phyloP scores from a whole-genome alignment of 2,888 invertebrate species.

The Yponomeuta sedellus region DNA sequence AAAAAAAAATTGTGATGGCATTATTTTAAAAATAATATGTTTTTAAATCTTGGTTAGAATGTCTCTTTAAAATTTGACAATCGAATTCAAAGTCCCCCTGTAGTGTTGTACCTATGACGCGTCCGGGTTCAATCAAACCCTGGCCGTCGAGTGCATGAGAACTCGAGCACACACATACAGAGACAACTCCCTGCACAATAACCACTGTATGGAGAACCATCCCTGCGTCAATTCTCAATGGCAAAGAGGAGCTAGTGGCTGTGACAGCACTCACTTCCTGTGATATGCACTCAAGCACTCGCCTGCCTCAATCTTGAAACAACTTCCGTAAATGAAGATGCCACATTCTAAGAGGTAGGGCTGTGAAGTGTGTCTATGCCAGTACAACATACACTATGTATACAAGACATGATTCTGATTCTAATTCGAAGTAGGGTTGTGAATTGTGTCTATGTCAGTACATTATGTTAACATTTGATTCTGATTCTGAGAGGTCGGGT shows the following conservation, averaged over 20 bases:
- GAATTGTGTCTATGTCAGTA: not conserved
- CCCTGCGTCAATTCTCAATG: not conserved
- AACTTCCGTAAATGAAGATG: constrained; percentile 1
- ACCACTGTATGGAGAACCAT: not conserved
- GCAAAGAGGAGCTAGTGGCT: not conserved
- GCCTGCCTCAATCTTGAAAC: not conserved
- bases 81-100: not conserved
- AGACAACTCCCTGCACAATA: not conserved
- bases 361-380: not conserved
- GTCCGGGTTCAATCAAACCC: not conserved
- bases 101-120: not conserved
- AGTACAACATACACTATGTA: no score
- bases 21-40: no score
- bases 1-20: no score
- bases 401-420: no score
- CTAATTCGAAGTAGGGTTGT: not conserved
- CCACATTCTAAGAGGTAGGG: not conserved
- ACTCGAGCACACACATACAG: not conserved
- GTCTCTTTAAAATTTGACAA: no score
- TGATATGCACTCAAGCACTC: constrained; percentile 2
- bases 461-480: no score
- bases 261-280: constrained; percentile 1
- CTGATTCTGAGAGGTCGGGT: not conserved
- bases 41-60: no score
- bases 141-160: not conserved